phyloP scores from a whole-genome alignment of 2,888 invertebrate genomes.

The Rhimphoctona megacephalus region DNA sequence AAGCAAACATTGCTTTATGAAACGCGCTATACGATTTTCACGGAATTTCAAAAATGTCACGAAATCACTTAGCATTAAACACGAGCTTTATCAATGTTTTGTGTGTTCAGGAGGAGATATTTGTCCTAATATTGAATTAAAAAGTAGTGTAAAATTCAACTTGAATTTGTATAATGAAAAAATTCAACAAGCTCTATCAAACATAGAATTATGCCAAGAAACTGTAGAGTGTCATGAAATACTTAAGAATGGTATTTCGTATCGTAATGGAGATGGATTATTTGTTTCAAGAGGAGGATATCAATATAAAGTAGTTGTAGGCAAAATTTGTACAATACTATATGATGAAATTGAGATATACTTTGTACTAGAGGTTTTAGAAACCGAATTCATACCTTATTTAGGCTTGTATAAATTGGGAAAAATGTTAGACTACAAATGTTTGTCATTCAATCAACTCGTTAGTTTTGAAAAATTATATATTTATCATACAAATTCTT shows the following conservation, averaged over 20 bases:
- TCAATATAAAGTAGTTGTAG: conserved; percentile 55
- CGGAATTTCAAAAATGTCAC: conserved; percentile 70
- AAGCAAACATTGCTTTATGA: conserved; percentile 72
- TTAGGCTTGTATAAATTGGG: neutral
- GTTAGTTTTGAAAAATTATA: neutral
- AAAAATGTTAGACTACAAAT: neutral
- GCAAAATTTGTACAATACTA: conserved; percentile 43
- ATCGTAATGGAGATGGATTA: conserved; percentile 50
- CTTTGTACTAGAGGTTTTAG: conserved; percentile 52
- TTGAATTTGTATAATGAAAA: conserved; percentile 34
- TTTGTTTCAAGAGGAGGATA: conserved; percentile 44
- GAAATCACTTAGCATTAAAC: conserved; percentile 58
- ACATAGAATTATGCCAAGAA: conserved; percentile 3
- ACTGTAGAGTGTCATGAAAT: conserved; percentile 47
- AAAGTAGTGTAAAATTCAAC: conserved; percentile 39
- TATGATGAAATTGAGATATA: conserved; percentile 49
- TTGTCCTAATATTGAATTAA: conserved; percentile 1
- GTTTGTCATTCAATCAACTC: conserved; percentile 1
- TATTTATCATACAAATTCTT: neutral
- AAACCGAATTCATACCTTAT: conserved; percentile 37
- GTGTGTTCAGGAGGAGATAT: conserved; percentile 55
- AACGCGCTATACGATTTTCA: conserved; percentile 51
- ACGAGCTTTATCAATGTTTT: conserved; percentile 61
- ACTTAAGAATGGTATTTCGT: conserved; percentile 37
- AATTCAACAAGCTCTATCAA: conserved; percentile 35